These are phyloP conservation scores for Nineta flava DNA, from an alignment of 2,888 invertebrate species.

Conservation along the genomic window DNA sequence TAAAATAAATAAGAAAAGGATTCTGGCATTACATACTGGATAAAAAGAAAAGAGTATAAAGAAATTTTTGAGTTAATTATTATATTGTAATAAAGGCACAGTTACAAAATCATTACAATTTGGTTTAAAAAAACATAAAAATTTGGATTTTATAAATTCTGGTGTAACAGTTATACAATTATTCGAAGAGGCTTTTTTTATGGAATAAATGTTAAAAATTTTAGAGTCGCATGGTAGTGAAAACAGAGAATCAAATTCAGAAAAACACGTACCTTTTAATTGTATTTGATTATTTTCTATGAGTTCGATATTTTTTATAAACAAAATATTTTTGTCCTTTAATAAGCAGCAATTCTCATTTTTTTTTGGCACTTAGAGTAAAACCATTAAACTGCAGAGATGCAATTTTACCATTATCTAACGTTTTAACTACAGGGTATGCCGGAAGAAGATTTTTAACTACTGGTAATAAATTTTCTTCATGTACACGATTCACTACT, in stretches of 20 bases:
- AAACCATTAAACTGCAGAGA: slow-evolving; percentile 8
- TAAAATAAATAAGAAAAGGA: too few species aligned
- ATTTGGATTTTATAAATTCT: background rate
- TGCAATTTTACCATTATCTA: slow-evolving; percentile 3
- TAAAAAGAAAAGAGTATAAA: too few species aligned
- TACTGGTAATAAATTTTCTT: slow-evolving; percentile 1
- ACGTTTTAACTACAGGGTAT: slow-evolving; percentile 7
- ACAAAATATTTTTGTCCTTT: background rate
- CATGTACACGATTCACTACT: slow-evolving; percentile 11
- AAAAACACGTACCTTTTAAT: background rate
- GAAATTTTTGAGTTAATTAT: background rate
- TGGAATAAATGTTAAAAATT: slow-evolving; percentile 5
- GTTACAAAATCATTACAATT: background rate
- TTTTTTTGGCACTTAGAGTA: slow-evolving; percentile 3
- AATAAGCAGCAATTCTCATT: slow-evolving; percentile 10
- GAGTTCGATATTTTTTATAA: background rate
- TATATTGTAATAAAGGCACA: background rate
- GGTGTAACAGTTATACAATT: background rate
- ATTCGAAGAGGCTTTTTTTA: background rate
- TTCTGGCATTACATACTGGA: too few species aligned
- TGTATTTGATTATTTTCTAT: background rate
- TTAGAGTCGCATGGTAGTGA: slow-evolving; percentile 9
- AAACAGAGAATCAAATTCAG: slow-evolving; percentile 1
- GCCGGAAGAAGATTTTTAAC: slow-evolving; percentile 4
- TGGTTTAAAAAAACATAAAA: background rate